Evolutionary conservation across 2,113 vertebrate species (phyloP).

Genomic region (Vombatus ursinus): DNA sequence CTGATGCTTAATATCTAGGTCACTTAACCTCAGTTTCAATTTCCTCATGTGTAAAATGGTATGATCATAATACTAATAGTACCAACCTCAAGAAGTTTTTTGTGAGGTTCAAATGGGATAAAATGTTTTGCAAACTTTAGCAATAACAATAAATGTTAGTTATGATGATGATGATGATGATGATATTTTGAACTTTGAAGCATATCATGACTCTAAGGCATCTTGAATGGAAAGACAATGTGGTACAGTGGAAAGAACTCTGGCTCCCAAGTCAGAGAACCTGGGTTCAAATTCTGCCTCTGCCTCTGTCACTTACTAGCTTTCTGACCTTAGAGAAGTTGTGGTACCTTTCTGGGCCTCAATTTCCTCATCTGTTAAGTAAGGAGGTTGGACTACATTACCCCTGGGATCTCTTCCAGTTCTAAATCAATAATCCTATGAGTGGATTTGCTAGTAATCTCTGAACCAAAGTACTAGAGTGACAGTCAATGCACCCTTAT

Average conservation of each 20-base stretch:
- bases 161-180: neutral
- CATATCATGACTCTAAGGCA: neutral
- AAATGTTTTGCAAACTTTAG: neutral
- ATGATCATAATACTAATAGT: neutral
- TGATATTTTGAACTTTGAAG: slow-evolving; percentile 3
- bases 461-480: neutral
- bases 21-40: neutral
- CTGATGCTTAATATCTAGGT: neutral
- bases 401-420: neutral
- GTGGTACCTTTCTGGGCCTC: neutral
- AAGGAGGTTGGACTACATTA: neutral
- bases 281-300: neutral
- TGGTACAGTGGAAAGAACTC: neutral
- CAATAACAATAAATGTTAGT: neutral
- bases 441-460: neutral
- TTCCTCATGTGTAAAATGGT: neutral
- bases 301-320: neutral
- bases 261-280: neutral
- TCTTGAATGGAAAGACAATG: neutral
- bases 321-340: neutral
- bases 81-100: neutral
- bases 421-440: neutral
- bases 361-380: neutral
- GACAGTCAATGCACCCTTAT: neutral
- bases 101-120: neutral